Percentiles rank a stretch among this genome's conserved stretches.
Conservation (phyloP, 2,113 vertebrate genomes). For the Ornithorhynchus anatinus region DNA sequence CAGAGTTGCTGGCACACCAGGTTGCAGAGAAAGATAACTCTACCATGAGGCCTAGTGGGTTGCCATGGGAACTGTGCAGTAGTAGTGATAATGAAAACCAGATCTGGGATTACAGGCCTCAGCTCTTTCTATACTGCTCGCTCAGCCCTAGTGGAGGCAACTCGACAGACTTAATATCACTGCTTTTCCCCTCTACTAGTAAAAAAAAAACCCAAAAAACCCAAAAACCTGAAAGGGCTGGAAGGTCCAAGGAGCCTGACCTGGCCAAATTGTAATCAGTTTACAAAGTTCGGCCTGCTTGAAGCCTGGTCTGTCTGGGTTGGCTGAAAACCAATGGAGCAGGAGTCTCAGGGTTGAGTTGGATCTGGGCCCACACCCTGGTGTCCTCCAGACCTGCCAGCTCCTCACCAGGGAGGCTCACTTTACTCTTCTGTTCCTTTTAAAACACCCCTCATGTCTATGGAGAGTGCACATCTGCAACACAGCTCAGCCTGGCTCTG, state of each 20-base stretch:
- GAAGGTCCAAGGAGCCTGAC: accelerated
- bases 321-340: too few species aligned
- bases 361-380: too few species aligned
- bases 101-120: neutral
- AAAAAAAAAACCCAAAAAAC: too few species aligned
- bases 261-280: neutral
- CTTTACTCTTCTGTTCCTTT: too few species aligned
- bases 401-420: too few species aligned
- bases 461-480: too few species aligned
- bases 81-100: conserved; percentile 17
- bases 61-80: conserved; percentile 6
- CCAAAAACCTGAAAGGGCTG: neutral
- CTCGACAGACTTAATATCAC: neutral
- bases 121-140: neutral
- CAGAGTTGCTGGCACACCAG: neutral
- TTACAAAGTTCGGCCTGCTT: neutral
- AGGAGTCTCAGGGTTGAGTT: too few species aligned
- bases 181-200: neutral
- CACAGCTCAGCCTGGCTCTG: too few species aligned
- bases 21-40: neutral
- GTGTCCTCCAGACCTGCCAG: too few species aligned
- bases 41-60: neutral
- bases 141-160: conserved; percentile 2
- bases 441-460: too few species aligned
- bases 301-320: too few species aligned